Evolutionary conservation across 2,888 invertebrate genomes (phyloP), one percentile per base, ranked within the genome.

Genomic region (Cactoblastis cactorum): DNA sequence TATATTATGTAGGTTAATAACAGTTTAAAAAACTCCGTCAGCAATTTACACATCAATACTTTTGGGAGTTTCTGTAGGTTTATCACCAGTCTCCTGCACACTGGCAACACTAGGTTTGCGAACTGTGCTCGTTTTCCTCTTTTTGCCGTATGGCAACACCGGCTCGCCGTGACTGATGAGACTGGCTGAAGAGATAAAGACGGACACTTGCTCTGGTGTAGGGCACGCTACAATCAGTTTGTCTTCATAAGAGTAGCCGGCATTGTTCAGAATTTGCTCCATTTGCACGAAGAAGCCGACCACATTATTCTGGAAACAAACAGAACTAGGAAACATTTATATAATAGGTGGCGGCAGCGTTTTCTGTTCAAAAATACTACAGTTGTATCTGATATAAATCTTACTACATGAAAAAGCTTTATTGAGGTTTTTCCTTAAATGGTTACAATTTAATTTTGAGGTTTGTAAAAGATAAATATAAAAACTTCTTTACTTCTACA

Each of bases 131-230:
- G 72, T 71, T 50, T 82, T 83, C 32, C 74, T 63, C 57, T 88
- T 88, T 53, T 77, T 80, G 1, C 90, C 90, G 48, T 80, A 90
- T 3, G 90, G 90, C 69, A 80, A 65, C 51, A 89, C 88, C 1
- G 79, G 77, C 45, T 88, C 89, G 11, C 66, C 77, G 52, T 84
- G 90, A 17, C 91, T 90, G 48, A 92, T 88, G 37, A 95, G 90
- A 53, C 94, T 95, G 1, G 95, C 93, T 1, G 96, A 96, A 8
- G 96, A 96, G 53, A 97, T 91, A 65, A 97, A 91, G 34, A 96
- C 92, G n/a, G 96, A 95, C 9, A 98, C 93, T 86, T 98, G 98
- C 73, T 99, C 98, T 1, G 96, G 94, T 1, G 97, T 94, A 0
- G 98, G 98, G 70, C 98, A 97, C 8, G 94, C 97, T 3, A 98